Evolutionary conservation across 2,113 vertebrate genomes (phyloP), one percentile per base, ranked within the genome.

Genomic region (Tylochromis polylepis): DNA sequence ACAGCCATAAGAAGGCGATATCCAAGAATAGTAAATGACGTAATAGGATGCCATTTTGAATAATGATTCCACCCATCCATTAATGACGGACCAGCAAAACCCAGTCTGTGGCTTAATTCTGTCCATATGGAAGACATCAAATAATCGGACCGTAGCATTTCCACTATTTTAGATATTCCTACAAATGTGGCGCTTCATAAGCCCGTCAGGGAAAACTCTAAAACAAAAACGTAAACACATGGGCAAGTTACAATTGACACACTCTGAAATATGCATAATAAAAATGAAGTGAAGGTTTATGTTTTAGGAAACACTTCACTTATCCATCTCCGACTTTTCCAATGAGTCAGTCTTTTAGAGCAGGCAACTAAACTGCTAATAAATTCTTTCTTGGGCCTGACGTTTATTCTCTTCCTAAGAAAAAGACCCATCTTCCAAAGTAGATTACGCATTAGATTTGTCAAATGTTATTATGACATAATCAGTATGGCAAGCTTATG

Each of bases 21-120:
- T 93, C 88, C 87, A 85, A 84, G 75, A 90, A 86, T 46, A 88
- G n/a, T 82, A 83, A 87, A 89, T 85, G 29, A 88, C 55, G 41
- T 88, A 83, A 81, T 16, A 22, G 24, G 49, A 53, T 81, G 56
- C 83, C 11, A 12, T 75, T 79, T 65, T 60, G 58, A 87, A 11
- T 80, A 38, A 88, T 85, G 55, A 67, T 78, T 78, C 46, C 46
- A 2, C 62, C 4, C 34, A 14, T 79, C 70, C 43, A 24, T 34
- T 7, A 53, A 57, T 5, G 7, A 31, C 4, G 4, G 62, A 22
- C 81, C 90, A 91, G 62, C 59, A 85, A 55, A 67, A 87, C 27
- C 55, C 16, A n/a, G 5, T 4, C 38, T 58, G 75, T 34, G n/a
- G 4, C 27, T 67, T 46, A 29, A 38, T 36, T 70, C 14, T 20